Conservation (phyloP, 2,797 vertebrate genomes). For the Micrastur ruficollis region DNA sequence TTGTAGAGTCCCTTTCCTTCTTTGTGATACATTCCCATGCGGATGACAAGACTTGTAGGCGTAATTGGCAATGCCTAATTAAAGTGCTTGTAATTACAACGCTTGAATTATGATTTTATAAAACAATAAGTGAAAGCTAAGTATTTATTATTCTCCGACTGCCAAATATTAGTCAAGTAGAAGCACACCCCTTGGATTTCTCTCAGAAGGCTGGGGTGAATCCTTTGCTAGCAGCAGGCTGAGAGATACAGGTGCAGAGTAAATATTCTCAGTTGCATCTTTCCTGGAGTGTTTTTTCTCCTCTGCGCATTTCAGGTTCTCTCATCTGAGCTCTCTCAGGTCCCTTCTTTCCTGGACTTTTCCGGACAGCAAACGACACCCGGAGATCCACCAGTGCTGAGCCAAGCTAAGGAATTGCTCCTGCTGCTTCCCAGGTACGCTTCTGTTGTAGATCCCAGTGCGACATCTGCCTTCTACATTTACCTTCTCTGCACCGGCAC, state of each 20-base stretch:
- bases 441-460: not conserved
- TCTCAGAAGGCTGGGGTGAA: not conserved
- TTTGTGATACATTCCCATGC: not conserved
- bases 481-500: not conserved
- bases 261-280: not conserved
- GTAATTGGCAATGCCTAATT: slow-evolving; percentile 42
- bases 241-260: not conserved
- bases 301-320: not conserved
- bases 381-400: not conserved
- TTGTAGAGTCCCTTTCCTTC: not conserved
- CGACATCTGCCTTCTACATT: not conserved
- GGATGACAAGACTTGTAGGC: slow-evolving; percentile 4
- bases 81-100: slow-evolving; percentile 51
- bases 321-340: not conserved
- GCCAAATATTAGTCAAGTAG: slow-evolving; percentile 17
- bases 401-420: not conserved
- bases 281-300: not conserved
- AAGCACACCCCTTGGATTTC: not conserved
- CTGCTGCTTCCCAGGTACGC: not conserved
- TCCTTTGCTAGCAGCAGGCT: not conserved
- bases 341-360: not conserved
- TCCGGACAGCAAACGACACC: not conserved
- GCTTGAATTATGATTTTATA: slow-evolving; percentile 7
- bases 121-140: slow-evolving; percentile 56
- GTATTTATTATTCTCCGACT: slow-evolving; percentile 20